Evolutionary conservation across 1,140 invertebrate genomes (phyloP).

Genomic region (Drosophila ambigua): DNA sequence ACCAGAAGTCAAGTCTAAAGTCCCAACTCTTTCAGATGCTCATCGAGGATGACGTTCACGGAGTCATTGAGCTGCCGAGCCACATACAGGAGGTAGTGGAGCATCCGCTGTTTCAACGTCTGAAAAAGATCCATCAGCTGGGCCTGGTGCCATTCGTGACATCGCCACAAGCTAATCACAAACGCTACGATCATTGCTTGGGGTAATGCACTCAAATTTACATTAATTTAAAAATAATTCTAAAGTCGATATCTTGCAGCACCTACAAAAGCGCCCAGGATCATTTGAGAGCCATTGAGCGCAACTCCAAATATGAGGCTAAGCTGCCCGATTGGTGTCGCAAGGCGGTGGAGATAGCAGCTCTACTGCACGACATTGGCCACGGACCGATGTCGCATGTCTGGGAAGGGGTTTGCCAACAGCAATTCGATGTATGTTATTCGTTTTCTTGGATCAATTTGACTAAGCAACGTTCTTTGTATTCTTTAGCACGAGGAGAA

Average conservation of each 20-base stretch:
- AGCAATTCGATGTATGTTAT: slow-evolving; percentile 60
- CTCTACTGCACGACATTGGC: slow-evolving; percentile 88
- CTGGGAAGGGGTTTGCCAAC: slow-evolving; percentile 84
- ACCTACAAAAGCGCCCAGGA: slow-evolving; percentile 55
- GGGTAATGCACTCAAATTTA: slow-evolving; percentile 42
- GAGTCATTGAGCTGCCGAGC: slow-evolving; percentile 51
- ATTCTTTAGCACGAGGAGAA: slow-evolving; percentile 59
- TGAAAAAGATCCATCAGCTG: slow-evolving; percentile 65
- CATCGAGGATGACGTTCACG: slow-evolving; percentile 64
- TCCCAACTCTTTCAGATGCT: slow-evolving; percentile 34
- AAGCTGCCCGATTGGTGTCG: slow-evolving; percentile 65
- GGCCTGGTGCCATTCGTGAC: slow-evolving; percentile 30
- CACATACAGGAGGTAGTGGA: slow-evolving; percentile 53
- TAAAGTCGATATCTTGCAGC: slow-evolving; percentile 1
- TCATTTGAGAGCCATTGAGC: slow-evolving; percentile 53
- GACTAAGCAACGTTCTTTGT: background rate
- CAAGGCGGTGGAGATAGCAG: slow-evolving; percentile 85
- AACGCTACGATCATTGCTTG: slow-evolving; percentile 72
- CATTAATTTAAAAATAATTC: background rate
- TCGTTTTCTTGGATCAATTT: background rate
- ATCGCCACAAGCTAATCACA: slow-evolving; percentile 29
- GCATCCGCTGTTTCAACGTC: slow-evolving; percentile 64
- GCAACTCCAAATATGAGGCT: slow-evolving; percentile 50
- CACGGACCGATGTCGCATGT: slow-evolving; percentile 88
- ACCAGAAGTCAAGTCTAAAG: too few relatives aligned